A percentile compares a stretch with the other conserved stretches of the same genome.
Evolutionary conservation across 2,797 vertebrate genomes (phyloP).

Genomic region (Anabacerthia variegaticeps): DNA sequence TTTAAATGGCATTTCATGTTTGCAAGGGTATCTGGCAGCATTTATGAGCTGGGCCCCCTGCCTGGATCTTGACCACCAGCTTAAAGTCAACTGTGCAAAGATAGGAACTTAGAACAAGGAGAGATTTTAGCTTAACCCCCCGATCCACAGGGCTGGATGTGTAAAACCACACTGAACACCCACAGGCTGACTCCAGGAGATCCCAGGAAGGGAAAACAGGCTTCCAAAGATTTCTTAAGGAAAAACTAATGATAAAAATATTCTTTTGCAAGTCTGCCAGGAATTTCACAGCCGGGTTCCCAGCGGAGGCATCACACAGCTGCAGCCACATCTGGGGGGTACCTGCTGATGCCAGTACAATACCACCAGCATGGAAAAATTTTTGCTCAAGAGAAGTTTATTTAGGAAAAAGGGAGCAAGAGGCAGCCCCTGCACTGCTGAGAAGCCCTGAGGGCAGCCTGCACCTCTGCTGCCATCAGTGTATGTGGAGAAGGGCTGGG

Average conservation of each 20-base stretch:
- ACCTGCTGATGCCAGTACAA: not conserved
- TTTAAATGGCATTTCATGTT: not conserved
- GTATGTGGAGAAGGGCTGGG: not conserved
- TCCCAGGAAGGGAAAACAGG: not conserved
- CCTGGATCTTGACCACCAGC: not conserved
- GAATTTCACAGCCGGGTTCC: not conserved
- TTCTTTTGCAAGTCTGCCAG: not conserved
- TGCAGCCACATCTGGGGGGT: not conserved
- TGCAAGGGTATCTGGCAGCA: not conserved
- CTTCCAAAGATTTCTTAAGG: not conserved
- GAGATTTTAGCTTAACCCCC: not conserved
- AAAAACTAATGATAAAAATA: not conserved
- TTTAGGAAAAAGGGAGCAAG: not conserved
- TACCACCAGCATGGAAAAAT: not conserved
- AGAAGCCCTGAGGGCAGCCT: not conserved
- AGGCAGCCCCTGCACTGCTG: not conserved
- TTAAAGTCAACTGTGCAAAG: not conserved
- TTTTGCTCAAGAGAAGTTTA: not conserved
- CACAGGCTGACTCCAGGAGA: not conserved
- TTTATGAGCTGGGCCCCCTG: not conserved
- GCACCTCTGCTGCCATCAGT: not conserved
- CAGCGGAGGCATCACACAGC: not conserved
- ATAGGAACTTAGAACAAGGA: accelerated
- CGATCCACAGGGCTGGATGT: not conserved
- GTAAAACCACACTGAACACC: not conserved